Percentiles rank a stretch among this genome's conserved stretches.
phyloP scores from a whole-genome alignment of 2,888 invertebrate genomes.

The Lasioglossum morio region DNA sequence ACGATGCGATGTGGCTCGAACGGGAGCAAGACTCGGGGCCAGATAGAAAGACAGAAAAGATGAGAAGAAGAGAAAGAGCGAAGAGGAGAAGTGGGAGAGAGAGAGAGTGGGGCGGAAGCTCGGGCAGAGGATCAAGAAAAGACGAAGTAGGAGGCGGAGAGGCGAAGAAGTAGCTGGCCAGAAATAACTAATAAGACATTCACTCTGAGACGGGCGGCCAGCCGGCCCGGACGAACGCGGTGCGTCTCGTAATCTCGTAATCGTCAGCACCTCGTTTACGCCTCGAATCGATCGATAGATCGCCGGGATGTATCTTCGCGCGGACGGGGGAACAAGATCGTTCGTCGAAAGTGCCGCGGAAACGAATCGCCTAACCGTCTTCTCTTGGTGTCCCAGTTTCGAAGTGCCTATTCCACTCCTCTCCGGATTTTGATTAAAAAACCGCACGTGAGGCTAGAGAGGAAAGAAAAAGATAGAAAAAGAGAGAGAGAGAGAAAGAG shows the following conservation, averaged over 20 bases:
- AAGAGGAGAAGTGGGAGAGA: constrained; percentile 37
- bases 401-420: constrained; percentile 47
- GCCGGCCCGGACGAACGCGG: constrained; percentile 84
- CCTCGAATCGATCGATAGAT: constrained; percentile 20
- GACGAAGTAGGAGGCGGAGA: constrained; percentile 58
- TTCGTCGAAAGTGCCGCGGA: constrained; percentile 37
- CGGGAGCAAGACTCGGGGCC: constrained; percentile 20
- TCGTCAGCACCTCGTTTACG: constrained; percentile 56
- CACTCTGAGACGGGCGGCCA: constrained; percentile 84
- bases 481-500: constrained; percentile 5
- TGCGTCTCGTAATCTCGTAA: constrained; percentile 78
- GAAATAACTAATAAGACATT: constrained; percentile 85
- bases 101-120: constrained; percentile 55
- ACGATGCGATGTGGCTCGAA: constrained; percentile 14
- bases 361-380: constrained; percentile 14
- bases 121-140: constrained; percentile 68
- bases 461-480: not conserved
- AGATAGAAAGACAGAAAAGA: constrained; percentile 35
- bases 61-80: constrained; percentile 52
- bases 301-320: constrained; percentile 8
- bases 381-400: constrained; percentile 53
- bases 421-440: constrained; percentile 15
- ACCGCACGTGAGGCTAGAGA: constrained; percentile 1
- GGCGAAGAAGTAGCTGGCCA: constrained; percentile 78
- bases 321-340: constrained; percentile 25